Conservation (phyloP, 1,140 invertebrate species). For the Meteorus sp. region DNA sequence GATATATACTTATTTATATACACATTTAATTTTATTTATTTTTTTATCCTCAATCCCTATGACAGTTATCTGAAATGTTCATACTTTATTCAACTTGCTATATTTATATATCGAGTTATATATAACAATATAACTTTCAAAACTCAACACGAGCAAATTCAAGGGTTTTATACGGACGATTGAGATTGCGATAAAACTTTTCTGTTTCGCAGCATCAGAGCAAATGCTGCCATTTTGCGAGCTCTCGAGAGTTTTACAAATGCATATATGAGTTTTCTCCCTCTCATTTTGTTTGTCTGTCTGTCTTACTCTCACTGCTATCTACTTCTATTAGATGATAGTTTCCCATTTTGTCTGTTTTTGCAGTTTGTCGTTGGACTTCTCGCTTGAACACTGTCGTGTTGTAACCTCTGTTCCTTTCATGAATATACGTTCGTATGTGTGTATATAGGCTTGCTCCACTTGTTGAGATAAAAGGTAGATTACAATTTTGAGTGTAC, state of each 20-base stretch:
- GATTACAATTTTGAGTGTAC: slow-evolving; percentile 22
- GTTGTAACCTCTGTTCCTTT: not conserved
- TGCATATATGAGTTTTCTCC: slow-evolving; percentile 1
- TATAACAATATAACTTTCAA: slow-evolving; percentile 6
- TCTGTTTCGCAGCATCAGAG: not conserved
- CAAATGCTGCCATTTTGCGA: not conserved
- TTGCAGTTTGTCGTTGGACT: too few species aligned
- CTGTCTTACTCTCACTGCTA: too few species aligned
- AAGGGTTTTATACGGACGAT: not conserved
- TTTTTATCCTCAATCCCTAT: too few species aligned
- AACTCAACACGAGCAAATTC: not conserved
- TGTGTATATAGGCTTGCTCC: not conserved
- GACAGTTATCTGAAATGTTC: too few species aligned
- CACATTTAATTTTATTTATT: too few species aligned
- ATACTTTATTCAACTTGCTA: too few species aligned
- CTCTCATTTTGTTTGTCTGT: too few species aligned
- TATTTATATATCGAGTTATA: not conserved
- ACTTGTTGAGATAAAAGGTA: not conserved
- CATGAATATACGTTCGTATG: not conserved
- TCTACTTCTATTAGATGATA: too few species aligned
- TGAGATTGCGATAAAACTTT: slow-evolving; percentile 12
- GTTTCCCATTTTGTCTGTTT: too few species aligned
- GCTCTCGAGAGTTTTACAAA: not conserved
- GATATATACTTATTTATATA: not conserved
- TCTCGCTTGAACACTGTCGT: too few species aligned